A percentile compares a stretch with the other conserved stretches of the same genome.
Evolutionary conservation across 1,140 invertebrate species (phyloP).

Genomic region (Drosophila ohnishii): DNA sequence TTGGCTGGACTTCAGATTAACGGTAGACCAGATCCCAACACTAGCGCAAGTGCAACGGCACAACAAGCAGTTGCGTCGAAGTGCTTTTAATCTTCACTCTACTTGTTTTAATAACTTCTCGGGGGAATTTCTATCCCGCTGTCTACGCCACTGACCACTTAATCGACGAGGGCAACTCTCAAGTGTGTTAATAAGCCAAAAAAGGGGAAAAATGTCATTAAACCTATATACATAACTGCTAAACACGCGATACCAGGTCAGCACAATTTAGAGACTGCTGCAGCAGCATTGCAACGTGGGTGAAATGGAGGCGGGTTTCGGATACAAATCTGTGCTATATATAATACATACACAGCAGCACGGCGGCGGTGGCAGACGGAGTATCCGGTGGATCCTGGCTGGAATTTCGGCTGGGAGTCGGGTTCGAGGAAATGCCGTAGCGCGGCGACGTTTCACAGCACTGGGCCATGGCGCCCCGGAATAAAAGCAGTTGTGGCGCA

Average conservation of each 20-base stretch:
- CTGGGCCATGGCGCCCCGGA: conserved; percentile 54
- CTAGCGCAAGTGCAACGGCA: neutral
- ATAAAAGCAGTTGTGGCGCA: conserved; percentile 21
- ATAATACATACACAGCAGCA: conserved; percentile 28
- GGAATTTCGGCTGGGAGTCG: conserved; percentile 2
- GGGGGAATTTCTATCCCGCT: neutral
- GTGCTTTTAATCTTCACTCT: neutral
- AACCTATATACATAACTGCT: conserved; percentile 16
- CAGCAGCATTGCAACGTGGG: conserved; percentile 30
- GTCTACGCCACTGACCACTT: neutral
- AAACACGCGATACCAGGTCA: conserved; percentile 32
- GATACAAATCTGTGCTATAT: conserved; percentile 3
- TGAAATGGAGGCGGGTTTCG: conserved; percentile 10
- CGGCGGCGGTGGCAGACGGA: conserved; percentile 3
- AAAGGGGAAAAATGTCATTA: conserved; percentile 17
- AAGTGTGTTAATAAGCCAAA: conserved; percentile 26
- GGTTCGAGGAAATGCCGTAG: conserved; percentile 20
- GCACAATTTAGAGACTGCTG: conserved; percentile 16
- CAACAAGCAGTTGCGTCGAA: neutral
- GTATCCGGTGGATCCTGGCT: conserved; percentile 9
- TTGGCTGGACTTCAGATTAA: conserved; percentile 3
- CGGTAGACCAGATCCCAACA: conserved; percentile 1
- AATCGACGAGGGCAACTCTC: conserved; percentile 5
- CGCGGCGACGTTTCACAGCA: conserved; percentile 49
- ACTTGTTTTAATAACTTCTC: neutral